Conservation (phyloP, 1,140 invertebrate species). For the Rhagoletis zephyria region DNA sequence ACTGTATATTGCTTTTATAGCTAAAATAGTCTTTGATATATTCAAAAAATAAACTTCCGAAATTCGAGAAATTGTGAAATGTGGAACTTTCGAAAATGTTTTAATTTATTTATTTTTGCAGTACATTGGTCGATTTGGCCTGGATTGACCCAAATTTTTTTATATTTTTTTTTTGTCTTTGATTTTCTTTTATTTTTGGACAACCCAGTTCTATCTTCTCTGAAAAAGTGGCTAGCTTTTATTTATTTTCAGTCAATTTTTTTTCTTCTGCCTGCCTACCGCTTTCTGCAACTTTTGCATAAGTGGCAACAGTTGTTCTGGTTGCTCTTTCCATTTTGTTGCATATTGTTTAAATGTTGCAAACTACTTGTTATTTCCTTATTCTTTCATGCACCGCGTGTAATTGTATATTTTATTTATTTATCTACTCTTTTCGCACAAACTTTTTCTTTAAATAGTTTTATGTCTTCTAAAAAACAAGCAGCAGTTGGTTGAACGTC, state of each 20-base stretch:
- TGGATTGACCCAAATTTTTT: neutral
- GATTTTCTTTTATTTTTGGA: neutral
- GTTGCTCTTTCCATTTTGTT: constrained; percentile 18
- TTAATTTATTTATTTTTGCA: neutral
- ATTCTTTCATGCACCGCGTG: neutral
- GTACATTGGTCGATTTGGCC: no score
- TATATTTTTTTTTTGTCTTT: constrained; percentile 22
- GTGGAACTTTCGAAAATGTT: neutral
- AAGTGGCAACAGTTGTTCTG: constrained; percentile 34
- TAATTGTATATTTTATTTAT: neutral
- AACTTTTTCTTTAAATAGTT: constrained; percentile 43
- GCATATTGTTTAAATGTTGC: constrained; percentile 38
- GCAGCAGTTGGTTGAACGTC: constrained; percentile 7
- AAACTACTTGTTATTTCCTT: neutral
- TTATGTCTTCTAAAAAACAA: constrained; percentile 45
- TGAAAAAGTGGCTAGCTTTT: neutral
- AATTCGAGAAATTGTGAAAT: no score
- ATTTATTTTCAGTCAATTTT: neutral
- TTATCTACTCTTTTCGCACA: neutral
- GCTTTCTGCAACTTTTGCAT: constrained; percentile 21
- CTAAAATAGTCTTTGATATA: no score
- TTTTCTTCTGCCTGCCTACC: neutral
- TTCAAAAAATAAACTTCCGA: no score
- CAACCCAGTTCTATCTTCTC: neutral
- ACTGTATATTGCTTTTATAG: no score